A percentile compares a stretch with the other conserved stretches of the same genome.
phyloP scores from a whole-genome alignment of 2,113 vertebrate species.

The Chaetops frenatus region DNA sequence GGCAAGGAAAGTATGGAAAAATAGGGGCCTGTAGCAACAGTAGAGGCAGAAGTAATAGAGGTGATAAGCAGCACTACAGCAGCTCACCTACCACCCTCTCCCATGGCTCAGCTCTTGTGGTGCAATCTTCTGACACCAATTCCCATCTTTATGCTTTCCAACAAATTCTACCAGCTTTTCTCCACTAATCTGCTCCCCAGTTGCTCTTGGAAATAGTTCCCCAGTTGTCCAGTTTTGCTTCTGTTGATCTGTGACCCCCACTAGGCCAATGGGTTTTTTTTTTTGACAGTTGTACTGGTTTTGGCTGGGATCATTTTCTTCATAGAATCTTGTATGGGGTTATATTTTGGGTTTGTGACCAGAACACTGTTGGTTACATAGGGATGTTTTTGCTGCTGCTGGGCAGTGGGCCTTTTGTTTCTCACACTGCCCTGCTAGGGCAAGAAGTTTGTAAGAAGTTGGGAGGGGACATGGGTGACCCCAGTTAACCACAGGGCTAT shows the following conservation, averaged over 20 bases:
- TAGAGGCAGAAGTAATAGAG: neutral
- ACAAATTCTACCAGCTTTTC: neutral
- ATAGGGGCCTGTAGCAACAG: neutral
- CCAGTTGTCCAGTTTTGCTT: neutral
- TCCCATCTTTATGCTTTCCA: neutral
- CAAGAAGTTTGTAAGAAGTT: neutral
- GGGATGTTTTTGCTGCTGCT: neutral
- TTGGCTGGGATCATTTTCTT: neutral
- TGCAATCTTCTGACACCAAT: neutral
- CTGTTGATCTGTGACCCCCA: neutral
- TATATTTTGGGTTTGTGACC: neutral
- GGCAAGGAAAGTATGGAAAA: neutral
- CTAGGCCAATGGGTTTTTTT: accelerated
- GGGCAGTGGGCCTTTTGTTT: neutral
- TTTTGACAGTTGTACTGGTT: neutral
- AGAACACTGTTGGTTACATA: neutral
- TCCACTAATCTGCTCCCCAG: neutral
- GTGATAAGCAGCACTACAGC: neutral
- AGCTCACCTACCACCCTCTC: neutral
- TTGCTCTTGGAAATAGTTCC: neutral
- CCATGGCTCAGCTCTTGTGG: neutral
- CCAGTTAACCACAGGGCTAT: neutral
- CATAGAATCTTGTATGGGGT: neutral
- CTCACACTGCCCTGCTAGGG: neutral
- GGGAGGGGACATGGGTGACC: neutral